Percentiles rank a stretch among this genome's conserved stretches.
phyloP scores from a whole-genome alignment of 2,797 vertebrate species.

The Rhodeus uyekii region DNA sequence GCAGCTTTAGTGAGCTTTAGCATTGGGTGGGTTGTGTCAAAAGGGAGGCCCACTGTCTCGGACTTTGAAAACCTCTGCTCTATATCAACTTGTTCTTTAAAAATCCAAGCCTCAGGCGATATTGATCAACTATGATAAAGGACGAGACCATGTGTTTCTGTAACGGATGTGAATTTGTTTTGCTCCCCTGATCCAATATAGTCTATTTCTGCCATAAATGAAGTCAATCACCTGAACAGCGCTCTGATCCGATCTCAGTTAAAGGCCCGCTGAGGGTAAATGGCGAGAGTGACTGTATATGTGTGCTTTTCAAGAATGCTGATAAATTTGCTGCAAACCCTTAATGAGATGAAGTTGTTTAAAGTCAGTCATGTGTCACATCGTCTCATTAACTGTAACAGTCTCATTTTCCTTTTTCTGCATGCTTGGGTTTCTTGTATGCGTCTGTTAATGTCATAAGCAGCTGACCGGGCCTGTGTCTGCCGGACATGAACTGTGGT shows the following conservation, averaged over 20 bases:
- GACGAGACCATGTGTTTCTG: too few relatives aligned
- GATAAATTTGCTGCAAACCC: neutral
- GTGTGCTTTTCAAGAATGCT: conserved; percentile 1
- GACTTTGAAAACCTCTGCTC: too few relatives aligned
- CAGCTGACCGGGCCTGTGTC: neutral
- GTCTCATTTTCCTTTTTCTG: conserved; percentile 15
- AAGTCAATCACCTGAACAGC: conserved; percentile 34
- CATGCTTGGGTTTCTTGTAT: neutral
- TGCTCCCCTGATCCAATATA: conserved; percentile 1
- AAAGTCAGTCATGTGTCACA: neutral
- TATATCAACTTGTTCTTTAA: too few relatives aligned
- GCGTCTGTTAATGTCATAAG: conserved; percentile 25
- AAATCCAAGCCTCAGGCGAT: too few relatives aligned
- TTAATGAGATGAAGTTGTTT: conserved; percentile 1
- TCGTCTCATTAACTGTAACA: conserved; percentile 11
- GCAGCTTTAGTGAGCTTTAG: too few relatives aligned
- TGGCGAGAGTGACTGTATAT: neutral
- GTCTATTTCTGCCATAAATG: conserved; percentile 31
- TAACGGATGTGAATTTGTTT: neutral
- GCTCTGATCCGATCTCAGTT: conserved; percentile 24
- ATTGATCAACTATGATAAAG: too few relatives aligned
- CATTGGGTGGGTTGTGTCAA: too few relatives aligned
- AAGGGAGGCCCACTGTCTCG: too few relatives aligned
- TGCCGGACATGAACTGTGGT: conserved; percentile 1
- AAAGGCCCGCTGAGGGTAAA: conserved; percentile 39